Base-by-base conservation (phyloP, 2,888 invertebrate genomes). In the Ennomos quercinarius region DNA sequence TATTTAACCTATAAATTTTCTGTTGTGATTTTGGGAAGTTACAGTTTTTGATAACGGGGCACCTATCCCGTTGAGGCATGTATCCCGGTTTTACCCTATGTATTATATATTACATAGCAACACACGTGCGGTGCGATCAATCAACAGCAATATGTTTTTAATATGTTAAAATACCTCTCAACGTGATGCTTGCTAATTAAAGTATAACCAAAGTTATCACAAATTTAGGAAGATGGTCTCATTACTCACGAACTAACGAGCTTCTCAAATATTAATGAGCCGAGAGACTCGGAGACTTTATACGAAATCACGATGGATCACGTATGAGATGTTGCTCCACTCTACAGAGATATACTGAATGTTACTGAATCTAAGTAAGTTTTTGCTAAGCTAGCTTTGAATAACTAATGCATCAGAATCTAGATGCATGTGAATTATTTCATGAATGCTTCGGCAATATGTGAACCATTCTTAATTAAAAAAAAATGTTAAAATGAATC, bases 211-310 rank as follows among this genome's bases (percentile, higher is more conserved):
- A 68, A 66, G 68, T 66, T 66, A 71, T 74, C 74, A 70, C 70
- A 66, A 68, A 68, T 72, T 74, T 70, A 72, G 67, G 66, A 59
- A 71, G 69, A 69, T 57, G 66, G 70, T 67, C 68, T 74, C 72
- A 76, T 78, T 76, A 71, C 73, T 71, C 66, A 39, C 54, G 13
- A 61, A 59, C 66, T 75, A 78, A 78, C 72, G 57, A 75, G 74
- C 65, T 64, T 49, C 65, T 64, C 65, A 73, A 77, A 71, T 78
- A 75, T 74, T 73, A 76, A 77, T 72, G 70, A 70, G 68, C 66
- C 67, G 49, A 37, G 68, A 62, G 65, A 65, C 62, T 57, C 39
- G 53, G 59, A 56, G 60, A 57, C 57, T 48, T 40, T 44, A 27
- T 27, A 42, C 34, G 57, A 48, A 62, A 62, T 59, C 49, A 57